Percentiles rank a stretch among this genome's conserved stretches.
Evolutionary conservation across 2,113 vertebrate species (phyloP).

Genomic region (Astur gentilis): DNA sequence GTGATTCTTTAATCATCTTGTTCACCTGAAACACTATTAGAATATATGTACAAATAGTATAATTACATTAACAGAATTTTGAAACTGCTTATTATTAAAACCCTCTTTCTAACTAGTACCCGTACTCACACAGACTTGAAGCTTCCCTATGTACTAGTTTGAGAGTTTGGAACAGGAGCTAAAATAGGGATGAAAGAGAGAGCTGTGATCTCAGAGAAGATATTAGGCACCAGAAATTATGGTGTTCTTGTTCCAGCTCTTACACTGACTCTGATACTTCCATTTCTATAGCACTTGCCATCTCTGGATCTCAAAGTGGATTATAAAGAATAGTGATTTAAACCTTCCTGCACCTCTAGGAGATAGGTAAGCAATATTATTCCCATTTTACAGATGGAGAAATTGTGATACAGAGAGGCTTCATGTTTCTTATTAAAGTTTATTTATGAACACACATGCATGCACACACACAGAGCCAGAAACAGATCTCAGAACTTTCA

Average conservation of each 20-base stretch:
- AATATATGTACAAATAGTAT: neutral
- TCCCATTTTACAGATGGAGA: slow-evolving; percentile 71
- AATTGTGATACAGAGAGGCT: slow-evolving; percentile 67
- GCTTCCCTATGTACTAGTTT: neutral
- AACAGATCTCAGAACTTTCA: slow-evolving; percentile 9
- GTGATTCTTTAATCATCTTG: neutral
- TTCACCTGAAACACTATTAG: neutral
- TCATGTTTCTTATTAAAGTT: slow-evolving; percentile 11
- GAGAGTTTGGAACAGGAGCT: neutral
- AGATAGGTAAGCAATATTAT: slow-evolving; percentile 69
- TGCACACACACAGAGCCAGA: neutral
- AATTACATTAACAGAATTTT: neutral
- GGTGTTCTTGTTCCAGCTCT: slow-evolving; percentile 56
- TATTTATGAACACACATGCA: neutral
- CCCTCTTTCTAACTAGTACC: neutral
- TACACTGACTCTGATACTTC: slow-evolving; percentile 67
- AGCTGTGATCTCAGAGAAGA: slow-evolving; percentile 33
- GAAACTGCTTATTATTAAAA: neutral
- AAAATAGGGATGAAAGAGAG: slow-evolving; percentile 16
- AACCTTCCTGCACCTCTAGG: slow-evolving; percentile 67
- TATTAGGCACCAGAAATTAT: slow-evolving; percentile 52
- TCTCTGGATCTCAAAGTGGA: slow-evolving; percentile 72
- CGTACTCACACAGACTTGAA: neutral
- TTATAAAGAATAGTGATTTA: slow-evolving; percentile 72
- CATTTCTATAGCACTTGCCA: slow-evolving; percentile 70